These are phyloP conservation scores for Pycnomerus fuliginosus DNA, from an alignment of 2,888 invertebrate species.

Conservation along the genomic window DNA sequence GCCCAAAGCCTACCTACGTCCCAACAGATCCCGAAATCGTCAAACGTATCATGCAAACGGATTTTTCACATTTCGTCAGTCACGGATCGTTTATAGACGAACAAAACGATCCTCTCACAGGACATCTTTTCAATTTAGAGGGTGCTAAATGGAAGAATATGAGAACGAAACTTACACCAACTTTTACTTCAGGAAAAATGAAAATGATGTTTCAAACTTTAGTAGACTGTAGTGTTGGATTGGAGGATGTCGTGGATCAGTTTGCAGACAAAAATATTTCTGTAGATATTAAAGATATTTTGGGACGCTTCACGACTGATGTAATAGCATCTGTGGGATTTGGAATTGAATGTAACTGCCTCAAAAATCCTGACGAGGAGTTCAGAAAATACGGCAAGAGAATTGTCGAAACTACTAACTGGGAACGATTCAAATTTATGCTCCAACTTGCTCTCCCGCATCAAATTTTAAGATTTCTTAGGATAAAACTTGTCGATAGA, in stretches of 20 bases:
- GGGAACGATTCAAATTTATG: too few relatives aligned
- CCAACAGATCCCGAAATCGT: slow-evolving; percentile 43
- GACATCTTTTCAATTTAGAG: slow-evolving; percentile 35
- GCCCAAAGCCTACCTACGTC: slow-evolving; percentile 36
- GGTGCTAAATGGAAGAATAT: slow-evolving; percentile 50
- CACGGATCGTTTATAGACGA: slow-evolving; percentile 40
- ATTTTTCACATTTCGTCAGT: slow-evolving; percentile 44
- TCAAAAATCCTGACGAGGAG: slow-evolving; percentile 55
- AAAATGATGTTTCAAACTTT: slow-evolving; percentile 49
- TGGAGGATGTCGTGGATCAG: slow-evolving; percentile 35
- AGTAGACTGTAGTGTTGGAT: slow-evolving; percentile 36
- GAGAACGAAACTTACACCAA: slow-evolving; percentile 48
- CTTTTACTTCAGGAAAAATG: slow-evolving; percentile 53
- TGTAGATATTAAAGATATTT: slow-evolving; percentile 51
- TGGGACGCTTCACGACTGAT: slow-evolving; percentile 54
- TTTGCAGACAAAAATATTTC: slow-evolving; percentile 29
- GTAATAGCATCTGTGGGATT: slow-evolving; percentile 58
- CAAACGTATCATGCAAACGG: slow-evolving; percentile 42
- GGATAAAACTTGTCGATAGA: slow-evolving; percentile 21
- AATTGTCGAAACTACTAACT: too few relatives aligned
- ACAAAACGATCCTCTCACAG: slow-evolving; percentile 39
- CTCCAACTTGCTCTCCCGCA: slow-evolving; percentile 24
- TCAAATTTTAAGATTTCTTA: slow-evolving; percentile 10
- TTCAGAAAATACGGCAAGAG: slow-evolving; percentile 41
- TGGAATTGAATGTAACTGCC: slow-evolving; percentile 60